A percentile compares a stretch with the other conserved stretches of the same genome.
These are phyloP conservation scores for Cryptocephalus primarius DNA, from an alignment of 2,888 invertebrate genomes.

Conservation along the genomic window DNA sequence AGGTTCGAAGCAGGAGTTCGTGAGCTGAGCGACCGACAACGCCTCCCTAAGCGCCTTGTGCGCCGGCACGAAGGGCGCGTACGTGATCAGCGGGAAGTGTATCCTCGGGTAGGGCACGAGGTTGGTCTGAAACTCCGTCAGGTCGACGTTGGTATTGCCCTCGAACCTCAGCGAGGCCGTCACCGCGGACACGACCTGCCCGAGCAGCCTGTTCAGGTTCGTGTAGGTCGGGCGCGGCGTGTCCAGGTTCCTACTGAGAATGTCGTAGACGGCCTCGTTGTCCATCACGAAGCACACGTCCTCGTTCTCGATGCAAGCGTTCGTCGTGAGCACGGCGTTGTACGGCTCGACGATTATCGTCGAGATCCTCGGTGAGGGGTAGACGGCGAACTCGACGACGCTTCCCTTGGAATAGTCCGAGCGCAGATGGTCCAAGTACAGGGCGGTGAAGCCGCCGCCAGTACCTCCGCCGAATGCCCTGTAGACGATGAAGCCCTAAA, in stretches of 20 bases:
- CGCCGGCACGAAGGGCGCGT: constrained; percentile 56
- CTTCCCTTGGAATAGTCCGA: constrained; percentile 53
- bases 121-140: constrained; percentile 72
- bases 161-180: constrained; percentile 62
- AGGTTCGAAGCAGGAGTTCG: constrained; percentile 73
- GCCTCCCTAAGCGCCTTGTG: constrained; percentile 53
- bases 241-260: constrained; percentile 61
- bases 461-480: constrained; percentile 69
- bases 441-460: constrained; percentile 62
- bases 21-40: constrained; percentile 55
- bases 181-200: constrained; percentile 56
- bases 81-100: constrained; percentile 74
- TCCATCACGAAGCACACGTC: constrained; percentile 65
- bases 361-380: constrained; percentile 75
- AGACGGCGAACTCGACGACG: constrained; percentile 60
- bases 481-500: constrained; percentile 49
- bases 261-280: constrained; percentile 66
- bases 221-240: constrained; percentile 74
- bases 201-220: constrained; percentile 71
- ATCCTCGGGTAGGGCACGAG: constrained; percentile 79
- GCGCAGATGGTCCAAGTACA: constrained; percentile 51
- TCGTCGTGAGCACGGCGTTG: constrained; percentile 59
- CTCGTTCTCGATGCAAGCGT: constrained; percentile 56
- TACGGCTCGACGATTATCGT: constrained; percentile 70
- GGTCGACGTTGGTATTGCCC: constrained; percentile 52